These are phyloP conservation scores for Sitta carolinensis DNA, from an alignment of 2,797 vertebrate species.

Conservation along the genomic window DNA sequence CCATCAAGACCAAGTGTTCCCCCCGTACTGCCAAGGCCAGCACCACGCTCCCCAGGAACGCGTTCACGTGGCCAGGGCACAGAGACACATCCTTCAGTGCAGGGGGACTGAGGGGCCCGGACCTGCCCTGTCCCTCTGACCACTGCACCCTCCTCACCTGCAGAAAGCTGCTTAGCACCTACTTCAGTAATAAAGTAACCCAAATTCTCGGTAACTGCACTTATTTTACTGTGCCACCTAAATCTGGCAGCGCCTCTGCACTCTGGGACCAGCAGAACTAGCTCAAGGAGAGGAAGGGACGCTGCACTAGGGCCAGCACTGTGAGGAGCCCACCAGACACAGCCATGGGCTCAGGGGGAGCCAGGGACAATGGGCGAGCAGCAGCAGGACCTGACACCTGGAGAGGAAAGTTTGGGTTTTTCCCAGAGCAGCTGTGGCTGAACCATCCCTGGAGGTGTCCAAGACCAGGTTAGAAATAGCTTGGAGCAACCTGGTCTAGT, in stretches of 20 bases:
- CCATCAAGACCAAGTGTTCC: not conserved
- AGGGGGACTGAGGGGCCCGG: accelerated
- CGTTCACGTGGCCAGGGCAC: not conserved
- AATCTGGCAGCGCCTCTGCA: not conserved
- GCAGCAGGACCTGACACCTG: accelerated
- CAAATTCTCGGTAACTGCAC: not conserved
- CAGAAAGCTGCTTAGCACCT: not conserved
- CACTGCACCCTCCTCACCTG: not conserved
- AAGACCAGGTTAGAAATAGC: accelerated
- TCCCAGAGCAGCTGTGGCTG: not conserved
- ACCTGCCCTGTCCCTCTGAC: not conserved
- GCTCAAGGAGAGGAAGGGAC: constrained; percentile 57
- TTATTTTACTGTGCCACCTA: constrained; percentile 34
- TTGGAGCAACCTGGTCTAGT: not conserved
- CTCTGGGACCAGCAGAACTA: not conserved
- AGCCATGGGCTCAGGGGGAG: accelerated
- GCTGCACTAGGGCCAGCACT: accelerated
- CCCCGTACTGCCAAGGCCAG: not conserved
- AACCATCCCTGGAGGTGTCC: not conserved
- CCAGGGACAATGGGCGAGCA: accelerated
- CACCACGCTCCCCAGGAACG: accelerated
- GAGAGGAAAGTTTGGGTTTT: not conserved
- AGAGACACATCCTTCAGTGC: accelerated
- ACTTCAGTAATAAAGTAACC: not conserved
- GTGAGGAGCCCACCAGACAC: accelerated